Evolutionary conservation across 2,888 invertebrate genomes (phyloP).

Genomic region (Lochmaea capreae): DNA sequence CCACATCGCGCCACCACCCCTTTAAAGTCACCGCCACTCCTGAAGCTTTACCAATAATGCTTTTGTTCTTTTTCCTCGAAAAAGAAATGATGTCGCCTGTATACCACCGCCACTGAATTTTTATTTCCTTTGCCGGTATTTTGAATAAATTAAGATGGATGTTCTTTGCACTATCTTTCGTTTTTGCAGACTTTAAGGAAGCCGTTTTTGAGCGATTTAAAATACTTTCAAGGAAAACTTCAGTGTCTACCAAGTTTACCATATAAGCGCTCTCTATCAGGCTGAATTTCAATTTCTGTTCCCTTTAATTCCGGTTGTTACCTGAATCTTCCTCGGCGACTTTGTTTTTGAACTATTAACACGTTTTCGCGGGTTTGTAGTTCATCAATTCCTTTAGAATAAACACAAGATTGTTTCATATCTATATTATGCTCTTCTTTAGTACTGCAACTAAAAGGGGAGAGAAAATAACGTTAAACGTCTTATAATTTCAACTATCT

Average conservation of each 20-base stretch:
- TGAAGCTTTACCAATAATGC: conserved; percentile 60
- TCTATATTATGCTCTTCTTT: conserved; percentile 39
- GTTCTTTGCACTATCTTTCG: conserved; percentile 47
- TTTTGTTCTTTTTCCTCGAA: conserved; percentile 48
- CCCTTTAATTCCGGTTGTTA: conserved; percentile 20
- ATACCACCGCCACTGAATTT: conserved; percentile 43
- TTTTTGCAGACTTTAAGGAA: conserved; percentile 48
- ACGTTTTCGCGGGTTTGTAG: conserved; percentile 28
- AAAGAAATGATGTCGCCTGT: conserved; percentile 33
- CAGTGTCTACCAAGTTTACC: conserved; percentile 13
- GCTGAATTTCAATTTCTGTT: conserved; percentile 6
- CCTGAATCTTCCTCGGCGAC: conserved; percentile 41
- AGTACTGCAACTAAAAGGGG: conserved; percentile 21
- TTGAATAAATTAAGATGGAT: conserved; percentile 48
- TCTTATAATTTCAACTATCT: background rate
- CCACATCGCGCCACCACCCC: conserved; percentile 68
- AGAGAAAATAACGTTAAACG: conserved; percentile 7
- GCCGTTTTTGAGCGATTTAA: conserved; percentile 53
- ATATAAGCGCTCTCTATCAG: conserved; percentile 16
- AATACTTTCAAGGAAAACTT: conserved; percentile 7
- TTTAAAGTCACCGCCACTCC: conserved; percentile 65
- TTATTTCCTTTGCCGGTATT: conserved; percentile 44
- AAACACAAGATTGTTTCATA: conserved; percentile 45
- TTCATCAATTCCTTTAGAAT: conserved; percentile 27
- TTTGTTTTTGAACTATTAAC: conserved; percentile 40